These are phyloP conservation scores for Thalassophryne amazonica DNA, from an alignment of 2,797 vertebrate species.

Conservation along the genomic window DNA sequence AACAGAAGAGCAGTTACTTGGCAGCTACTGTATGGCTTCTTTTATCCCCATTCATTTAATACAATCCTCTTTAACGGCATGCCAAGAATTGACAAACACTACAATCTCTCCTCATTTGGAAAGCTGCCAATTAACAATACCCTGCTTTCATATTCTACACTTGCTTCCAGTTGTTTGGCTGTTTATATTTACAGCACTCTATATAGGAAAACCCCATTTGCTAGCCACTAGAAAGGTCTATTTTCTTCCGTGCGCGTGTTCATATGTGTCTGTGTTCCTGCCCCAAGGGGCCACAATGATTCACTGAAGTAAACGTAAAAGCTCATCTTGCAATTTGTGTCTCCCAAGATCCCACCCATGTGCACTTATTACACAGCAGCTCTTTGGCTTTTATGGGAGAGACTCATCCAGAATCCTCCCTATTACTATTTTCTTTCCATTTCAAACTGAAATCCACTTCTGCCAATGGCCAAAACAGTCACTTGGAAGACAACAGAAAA, in stretches of 20 bases:
- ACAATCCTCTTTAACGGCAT: conserved; percentile 14
- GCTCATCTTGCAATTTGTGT: conserved; percentile 21
- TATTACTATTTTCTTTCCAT: conserved; percentile 38
- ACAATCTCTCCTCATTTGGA: conserved; percentile 21
- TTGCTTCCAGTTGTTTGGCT: conserved; percentile 6
- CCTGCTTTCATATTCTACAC: conserved; percentile 13
- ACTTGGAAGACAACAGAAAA: conserved; percentile 4
- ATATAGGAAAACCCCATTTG: conserved; percentile 35
- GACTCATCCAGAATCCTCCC: conserved; percentile 31
- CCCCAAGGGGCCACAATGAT: conserved; percentile 20
- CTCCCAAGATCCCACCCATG: conserved; percentile 29
- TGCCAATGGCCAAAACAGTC: conserved; percentile 14
- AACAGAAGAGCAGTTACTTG: conserved; percentile 27
- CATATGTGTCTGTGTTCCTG: conserved; percentile 18
- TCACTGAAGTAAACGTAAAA: conserved; percentile 58
- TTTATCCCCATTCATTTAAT: conserved; percentile 25
- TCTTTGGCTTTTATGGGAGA: conserved; percentile 38
- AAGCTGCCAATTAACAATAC: conserved; percentile 31
- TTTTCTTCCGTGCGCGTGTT: conserved; percentile 12
- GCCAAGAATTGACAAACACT: conserved; percentile 32
- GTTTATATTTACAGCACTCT: conserved; percentile 13
- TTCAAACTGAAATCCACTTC: conserved; percentile 34
- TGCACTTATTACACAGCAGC: conserved; percentile 36
- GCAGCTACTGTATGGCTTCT: conserved; percentile 2
- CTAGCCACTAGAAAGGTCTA: conserved; percentile 34